These are phyloP conservation scores for Diorhabda carinulata DNA, from an alignment of 1,140 invertebrate species.

Conservation along the genomic window DNA sequence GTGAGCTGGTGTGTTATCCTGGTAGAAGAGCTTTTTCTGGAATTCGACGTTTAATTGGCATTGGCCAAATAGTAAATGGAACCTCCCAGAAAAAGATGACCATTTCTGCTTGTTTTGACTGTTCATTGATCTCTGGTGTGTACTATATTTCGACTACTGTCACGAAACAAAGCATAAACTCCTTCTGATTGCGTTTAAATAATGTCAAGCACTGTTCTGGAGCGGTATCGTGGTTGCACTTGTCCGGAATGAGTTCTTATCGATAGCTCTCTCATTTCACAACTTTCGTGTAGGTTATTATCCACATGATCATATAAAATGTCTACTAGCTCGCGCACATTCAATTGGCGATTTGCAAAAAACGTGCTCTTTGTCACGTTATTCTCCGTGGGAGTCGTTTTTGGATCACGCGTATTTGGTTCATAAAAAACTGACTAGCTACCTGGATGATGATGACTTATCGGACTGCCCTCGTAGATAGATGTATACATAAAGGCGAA, in stretches of 20 bases:
- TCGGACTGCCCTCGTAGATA: too few relatives aligned
- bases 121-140: background rate
- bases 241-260: background rate
- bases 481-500: too few relatives aligned
- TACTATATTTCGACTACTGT: background rate
- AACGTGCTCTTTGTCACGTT: background rate
- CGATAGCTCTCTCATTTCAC: too few relatives aligned
- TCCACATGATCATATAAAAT: background rate
- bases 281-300: too few relatives aligned
- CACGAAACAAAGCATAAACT: background rate
- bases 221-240: background rate
- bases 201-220: background rate
- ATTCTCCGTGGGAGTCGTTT: background rate
- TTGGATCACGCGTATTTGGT: background rate
- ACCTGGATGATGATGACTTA: background rate
- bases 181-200: background rate
- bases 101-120: background rate
- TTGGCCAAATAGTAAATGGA: background rate
- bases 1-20: background rate
- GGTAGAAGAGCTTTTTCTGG: background rate
- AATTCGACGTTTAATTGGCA: background rate
- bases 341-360: background rate
- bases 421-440: background rate
- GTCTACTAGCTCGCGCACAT: background rate
- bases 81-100: background rate